A percentile compares a stretch with the other conserved stretches of the same genome.
Conservation (phyloP, 1,140 invertebrate species). For the Stegodyphus dumicola region DNA sequence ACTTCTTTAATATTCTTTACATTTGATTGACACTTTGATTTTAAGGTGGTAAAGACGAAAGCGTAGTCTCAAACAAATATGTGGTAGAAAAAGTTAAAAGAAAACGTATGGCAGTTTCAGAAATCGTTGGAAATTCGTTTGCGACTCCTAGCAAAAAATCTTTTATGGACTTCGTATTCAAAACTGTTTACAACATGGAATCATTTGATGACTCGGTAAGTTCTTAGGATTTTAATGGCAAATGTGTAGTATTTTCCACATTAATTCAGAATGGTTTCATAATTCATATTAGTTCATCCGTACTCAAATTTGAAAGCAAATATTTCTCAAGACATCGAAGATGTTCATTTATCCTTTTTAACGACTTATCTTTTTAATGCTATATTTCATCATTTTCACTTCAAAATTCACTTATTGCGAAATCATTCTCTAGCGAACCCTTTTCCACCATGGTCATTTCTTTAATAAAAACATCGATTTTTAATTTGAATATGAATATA, state of each 20-base stretch:
- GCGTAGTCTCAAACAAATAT: neutral
- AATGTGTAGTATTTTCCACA: neutral
- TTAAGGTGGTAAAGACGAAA: neutral
- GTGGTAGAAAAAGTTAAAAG: neutral
- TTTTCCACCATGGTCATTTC: too few relatives aligned
- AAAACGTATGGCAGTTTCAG: neutral
- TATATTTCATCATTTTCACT: too few relatives aligned
- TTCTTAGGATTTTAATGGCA: neutral
- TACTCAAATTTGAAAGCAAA: neutral
- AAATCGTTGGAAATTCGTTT: neutral
- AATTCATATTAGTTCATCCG: neutral
- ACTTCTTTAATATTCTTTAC: neutral
- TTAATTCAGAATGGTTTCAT: neutral
- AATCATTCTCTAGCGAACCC: too few relatives aligned
- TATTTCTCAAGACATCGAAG: conserved; percentile 3
- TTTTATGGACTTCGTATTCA: neutral
- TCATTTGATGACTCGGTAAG: neutral
- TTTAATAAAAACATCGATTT: too few relatives aligned
- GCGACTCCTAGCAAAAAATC: neutral
- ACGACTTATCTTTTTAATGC: too few relatives aligned
- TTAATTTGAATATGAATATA: too few relatives aligned
- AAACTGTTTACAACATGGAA: neutral
- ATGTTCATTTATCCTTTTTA: too few relatives aligned
- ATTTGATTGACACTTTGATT: neutral
- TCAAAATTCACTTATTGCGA: too few relatives aligned